These are phyloP conservation scores for Takifugu flavidus DNA, from an alignment of 2,113 vertebrate species.

Conservation along the genomic window DNA sequence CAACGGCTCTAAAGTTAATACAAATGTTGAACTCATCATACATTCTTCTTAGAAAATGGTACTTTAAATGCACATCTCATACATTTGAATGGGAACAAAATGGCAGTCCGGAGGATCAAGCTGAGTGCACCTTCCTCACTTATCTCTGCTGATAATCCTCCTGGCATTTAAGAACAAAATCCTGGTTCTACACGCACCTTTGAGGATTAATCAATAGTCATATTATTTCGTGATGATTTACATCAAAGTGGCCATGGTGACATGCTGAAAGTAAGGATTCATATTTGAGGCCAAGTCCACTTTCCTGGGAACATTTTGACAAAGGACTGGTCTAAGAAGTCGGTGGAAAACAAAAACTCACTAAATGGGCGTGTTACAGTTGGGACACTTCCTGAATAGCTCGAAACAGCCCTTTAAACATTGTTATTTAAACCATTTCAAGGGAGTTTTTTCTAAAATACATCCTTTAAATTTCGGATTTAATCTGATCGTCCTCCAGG, in stretches of 20 bases:
- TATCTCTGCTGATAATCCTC: constrained; percentile 55
- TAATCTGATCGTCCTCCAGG: too few relatives aligned
- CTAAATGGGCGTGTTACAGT: not conserved
- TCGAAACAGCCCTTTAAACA: not conserved
- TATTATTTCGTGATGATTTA: constrained; percentile 31
- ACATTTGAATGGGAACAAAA: constrained; percentile 44
- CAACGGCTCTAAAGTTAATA: not conserved
- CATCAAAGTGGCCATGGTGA: not conserved
- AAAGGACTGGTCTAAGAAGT: not conserved
- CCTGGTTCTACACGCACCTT: constrained; percentile 17
- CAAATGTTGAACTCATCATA: not conserved
- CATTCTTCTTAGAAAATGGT: constrained; percentile 1
- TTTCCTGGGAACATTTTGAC: too few relatives aligned
- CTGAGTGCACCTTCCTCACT: constrained; percentile 42
- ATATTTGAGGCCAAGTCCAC: too few relatives aligned
- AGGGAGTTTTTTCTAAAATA: too few relatives aligned
- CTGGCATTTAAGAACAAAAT: constrained; percentile 55
- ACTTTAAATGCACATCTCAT: constrained; percentile 32
- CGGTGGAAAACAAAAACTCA: not conserved
- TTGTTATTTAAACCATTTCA: too few relatives aligned
- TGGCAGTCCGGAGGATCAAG: constrained; percentile 47
- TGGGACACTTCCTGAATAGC: constrained; percentile 12
- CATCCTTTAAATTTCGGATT: too few relatives aligned
- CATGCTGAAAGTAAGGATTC: too few relatives aligned
- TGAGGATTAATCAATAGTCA: constrained; percentile 27